Percentiles rank a stretch among this genome's conserved stretches.
Evolutionary conservation across 2,888 invertebrate genomes (phyloP).

Genomic region (Macropis europaea): DNA sequence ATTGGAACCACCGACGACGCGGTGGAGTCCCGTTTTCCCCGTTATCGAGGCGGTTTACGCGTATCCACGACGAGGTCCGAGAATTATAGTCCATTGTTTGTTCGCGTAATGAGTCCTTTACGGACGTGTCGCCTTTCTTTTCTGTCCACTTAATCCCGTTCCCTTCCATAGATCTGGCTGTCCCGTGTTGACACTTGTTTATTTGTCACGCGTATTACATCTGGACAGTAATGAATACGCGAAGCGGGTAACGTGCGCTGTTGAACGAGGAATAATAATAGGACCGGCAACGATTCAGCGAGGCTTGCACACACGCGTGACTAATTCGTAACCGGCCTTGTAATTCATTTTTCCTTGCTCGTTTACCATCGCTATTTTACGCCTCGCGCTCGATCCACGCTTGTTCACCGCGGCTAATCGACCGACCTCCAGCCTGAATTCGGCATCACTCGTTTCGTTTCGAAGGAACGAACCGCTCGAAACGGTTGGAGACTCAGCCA

Average conservation of each 20-base stretch:
- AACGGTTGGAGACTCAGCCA: no score
- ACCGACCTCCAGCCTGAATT: not conserved
- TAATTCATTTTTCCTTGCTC: constrained; percentile 37
- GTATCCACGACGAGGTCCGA: constrained; percentile 19
- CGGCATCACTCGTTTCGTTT: constrained; percentile 2
- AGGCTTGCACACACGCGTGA: constrained; percentile 10
- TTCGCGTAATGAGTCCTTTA: constrained; percentile 20
- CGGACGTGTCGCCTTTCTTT: constrained; percentile 21
- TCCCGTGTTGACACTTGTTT: constrained; percentile 40
- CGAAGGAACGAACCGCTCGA: no score
- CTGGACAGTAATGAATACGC: constrained; percentile 41
- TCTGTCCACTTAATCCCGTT: constrained; percentile 14
- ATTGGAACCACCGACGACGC: not conserved
- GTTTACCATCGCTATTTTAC: constrained; percentile 4
- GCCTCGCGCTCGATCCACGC: not conserved
- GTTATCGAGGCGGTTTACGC: constrained; percentile 16
- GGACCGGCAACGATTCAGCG: constrained; percentile 22
- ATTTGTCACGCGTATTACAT: constrained; percentile 40
- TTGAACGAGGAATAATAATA: constrained; percentile 33
- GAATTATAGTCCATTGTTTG: constrained; percentile 45
- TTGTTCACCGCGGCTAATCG: not conserved
- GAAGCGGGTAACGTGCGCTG: constrained; percentile 1
- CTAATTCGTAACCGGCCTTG: constrained; percentile 37
- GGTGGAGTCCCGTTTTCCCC: not conserved
- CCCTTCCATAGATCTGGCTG: constrained; percentile 13